Conservation (phyloP, 2,888 invertebrate genomes). For the Caenorhabditis japonica region DNA sequence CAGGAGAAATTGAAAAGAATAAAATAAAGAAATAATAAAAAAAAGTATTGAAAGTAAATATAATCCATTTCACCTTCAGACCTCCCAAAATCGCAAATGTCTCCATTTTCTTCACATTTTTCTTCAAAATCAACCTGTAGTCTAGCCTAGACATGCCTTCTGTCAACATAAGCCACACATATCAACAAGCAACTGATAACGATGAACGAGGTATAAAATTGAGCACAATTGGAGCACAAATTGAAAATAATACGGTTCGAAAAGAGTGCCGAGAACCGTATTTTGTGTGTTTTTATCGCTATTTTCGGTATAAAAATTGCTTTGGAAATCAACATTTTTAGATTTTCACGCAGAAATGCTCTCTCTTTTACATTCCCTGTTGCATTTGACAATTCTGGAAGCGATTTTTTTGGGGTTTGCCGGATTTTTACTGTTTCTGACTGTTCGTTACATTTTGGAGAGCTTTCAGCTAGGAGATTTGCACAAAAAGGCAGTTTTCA, state of each 20-base stretch:
- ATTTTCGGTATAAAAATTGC: too few relatives aligned
- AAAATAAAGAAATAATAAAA: slow-evolving; percentile 18
- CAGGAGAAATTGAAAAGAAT: slow-evolving; percentile 30
- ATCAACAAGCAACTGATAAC: slow-evolving; percentile 32
- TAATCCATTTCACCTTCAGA: too few relatives aligned
- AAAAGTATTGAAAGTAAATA: too few relatives aligned
- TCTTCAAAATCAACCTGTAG: background rate
- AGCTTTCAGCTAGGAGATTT: slow-evolving; percentile 49
- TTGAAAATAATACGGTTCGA: too few relatives aligned
- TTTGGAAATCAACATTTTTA: too few relatives aligned
- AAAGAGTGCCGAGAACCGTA: background rate
- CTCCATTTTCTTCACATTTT: background rate
- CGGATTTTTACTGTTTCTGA: slow-evolving; percentile 16
- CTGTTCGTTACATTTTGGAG: slow-evolving; percentile 43
- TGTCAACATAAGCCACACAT: slow-evolving; percentile 25
- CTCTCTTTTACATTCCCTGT: slow-evolving; percentile 2
- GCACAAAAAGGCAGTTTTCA: slow-evolving; percentile 60
- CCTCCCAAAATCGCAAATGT: slow-evolving; percentile 3
- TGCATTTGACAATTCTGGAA: slow-evolving; percentile 22
- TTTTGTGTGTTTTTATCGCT: background rate
- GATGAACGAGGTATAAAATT: slow-evolving; percentile 10
- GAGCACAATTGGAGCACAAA: background rate
- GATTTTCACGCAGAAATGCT: slow-evolving; percentile 20
- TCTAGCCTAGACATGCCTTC: slow-evolving; percentile 34
- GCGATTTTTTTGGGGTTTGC: background rate